Evolutionary conservation across 2,888 invertebrate species (phyloP).

Genomic region (Orthosia cruda): DNA sequence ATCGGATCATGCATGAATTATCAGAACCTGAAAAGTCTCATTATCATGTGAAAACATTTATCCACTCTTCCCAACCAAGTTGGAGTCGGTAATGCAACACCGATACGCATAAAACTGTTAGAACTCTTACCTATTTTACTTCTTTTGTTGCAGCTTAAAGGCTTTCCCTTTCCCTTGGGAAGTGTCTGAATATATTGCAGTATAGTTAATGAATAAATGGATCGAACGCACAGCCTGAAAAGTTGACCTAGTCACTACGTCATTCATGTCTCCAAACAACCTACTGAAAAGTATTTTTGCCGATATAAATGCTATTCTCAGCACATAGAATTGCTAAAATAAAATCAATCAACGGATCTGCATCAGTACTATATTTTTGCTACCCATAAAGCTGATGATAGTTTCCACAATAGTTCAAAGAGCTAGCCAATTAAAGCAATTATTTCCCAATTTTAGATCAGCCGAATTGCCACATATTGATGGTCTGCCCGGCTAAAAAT

Average conservation of each 20-base stretch:
- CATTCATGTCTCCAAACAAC: not conserved
- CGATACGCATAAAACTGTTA: no score
- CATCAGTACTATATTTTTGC: not conserved
- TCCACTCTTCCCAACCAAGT: no score
- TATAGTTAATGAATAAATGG: not conserved
- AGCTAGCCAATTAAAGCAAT: not conserved
- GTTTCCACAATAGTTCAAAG: not conserved
- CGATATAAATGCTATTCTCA: no score
- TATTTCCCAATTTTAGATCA: slow-evolving; percentile 26
- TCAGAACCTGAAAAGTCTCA: slow-evolving; percentile 6
- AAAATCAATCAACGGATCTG: not conserved
- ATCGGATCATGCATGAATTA: no score
- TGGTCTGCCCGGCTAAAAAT: slow-evolving; percentile 11
- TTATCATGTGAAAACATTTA: no score
- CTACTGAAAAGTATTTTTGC: not conserved
- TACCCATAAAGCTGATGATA: not conserved
- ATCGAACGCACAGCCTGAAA: not conserved
- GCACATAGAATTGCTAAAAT: not conserved
- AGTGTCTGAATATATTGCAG: not conserved
- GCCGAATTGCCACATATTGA: slow-evolving; percentile 40
- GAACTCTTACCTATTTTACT: no score
- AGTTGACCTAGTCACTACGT: not conserved
- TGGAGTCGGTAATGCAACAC: no score
- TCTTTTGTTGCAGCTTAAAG: not conserved
- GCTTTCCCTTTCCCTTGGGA: not conserved